Conservation (phyloP, 2,113 vertebrate species). For the Plecturocebus donacophilus region DNA sequence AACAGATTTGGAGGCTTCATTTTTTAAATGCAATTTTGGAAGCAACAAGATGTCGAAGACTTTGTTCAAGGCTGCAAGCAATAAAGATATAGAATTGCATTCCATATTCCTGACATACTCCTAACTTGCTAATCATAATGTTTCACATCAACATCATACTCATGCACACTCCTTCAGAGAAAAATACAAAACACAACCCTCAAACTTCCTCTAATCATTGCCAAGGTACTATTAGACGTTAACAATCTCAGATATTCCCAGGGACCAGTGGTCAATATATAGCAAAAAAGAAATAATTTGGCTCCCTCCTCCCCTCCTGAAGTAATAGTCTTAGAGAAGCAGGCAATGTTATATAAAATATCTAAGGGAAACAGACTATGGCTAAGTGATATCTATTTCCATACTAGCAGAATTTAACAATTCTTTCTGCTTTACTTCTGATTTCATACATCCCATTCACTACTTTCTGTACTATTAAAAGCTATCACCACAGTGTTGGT, state of each 20-base stretch:
- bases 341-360: constrained; percentile 28
- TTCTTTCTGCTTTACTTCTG: constrained; percentile 17
- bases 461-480: neutral
- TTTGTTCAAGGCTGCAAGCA: neutral
- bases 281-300: constrained; percentile 9
- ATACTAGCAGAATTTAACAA: neutral
- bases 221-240: neutral
- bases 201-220: neutral
- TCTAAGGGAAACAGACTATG: neutral
- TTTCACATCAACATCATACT: neutral
- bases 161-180: neutral
- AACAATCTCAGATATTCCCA: constrained; percentile 49
- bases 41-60: constrained; percentile 17
- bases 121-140: neutral
- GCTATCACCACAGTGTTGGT: neutral
- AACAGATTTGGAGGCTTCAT: neutral
- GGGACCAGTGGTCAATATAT: neutral
- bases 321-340: neutral
- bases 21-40: constrained; percentile 3
- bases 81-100: neutral
- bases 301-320: neutral
- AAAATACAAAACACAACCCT: constrained; percentile 7
- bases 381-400: neutral
- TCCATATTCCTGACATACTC: neutral
- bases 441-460: neutral